Evolutionary conservation across 2,113 vertebrate genomes (phyloP), one percentile per base, ranked within the genome.

Genomic region (Apteryx owenii): DNA sequence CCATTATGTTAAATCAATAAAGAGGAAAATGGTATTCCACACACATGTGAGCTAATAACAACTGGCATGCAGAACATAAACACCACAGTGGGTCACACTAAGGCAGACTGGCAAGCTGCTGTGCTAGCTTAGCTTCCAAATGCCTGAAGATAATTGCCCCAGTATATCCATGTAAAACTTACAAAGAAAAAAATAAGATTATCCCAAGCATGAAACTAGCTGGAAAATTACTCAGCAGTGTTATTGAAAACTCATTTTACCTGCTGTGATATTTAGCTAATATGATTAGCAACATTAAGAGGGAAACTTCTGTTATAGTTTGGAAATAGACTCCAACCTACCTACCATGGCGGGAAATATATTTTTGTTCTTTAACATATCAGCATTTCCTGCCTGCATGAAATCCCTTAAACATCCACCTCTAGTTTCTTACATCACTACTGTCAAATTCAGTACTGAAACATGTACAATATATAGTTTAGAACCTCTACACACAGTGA

Each of bases 31-130:
- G 81, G 75, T 76, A 97, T 97, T 95, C 95, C 76, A 95, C 0
- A 53, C 88, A 93, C 88, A 92, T 80, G 78, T 95, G 90, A 96
- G 79, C 93, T 97, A 97, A 98, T 97, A 97, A 97, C 97, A 97
- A 97, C 93, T 88, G 96, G 95, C 95, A 96, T 91, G 94, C 97
- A 96, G 97, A 97, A 97, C 97, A 96, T 92, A 95, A 97, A 97
- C 95, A 94, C 95, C 91, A 81, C 95, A 95, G 94, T 95, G 88
- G 95, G 89, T 94, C 95, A 81, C 85, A 79, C 61, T 95, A 50
- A 81, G 88, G 72, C 90, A 84, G 90, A 76, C 88, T 87, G 92
- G 96, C 94, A 97, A 96, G 94, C 90, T 83, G 88, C 91, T 96
- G 91, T 93, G 97, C 84, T 93, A 95, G 88, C 95, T 96, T 95